Base-by-base conservation (phyloP, 2,113 vertebrate genomes). In the Petromus typicus region DNA sequence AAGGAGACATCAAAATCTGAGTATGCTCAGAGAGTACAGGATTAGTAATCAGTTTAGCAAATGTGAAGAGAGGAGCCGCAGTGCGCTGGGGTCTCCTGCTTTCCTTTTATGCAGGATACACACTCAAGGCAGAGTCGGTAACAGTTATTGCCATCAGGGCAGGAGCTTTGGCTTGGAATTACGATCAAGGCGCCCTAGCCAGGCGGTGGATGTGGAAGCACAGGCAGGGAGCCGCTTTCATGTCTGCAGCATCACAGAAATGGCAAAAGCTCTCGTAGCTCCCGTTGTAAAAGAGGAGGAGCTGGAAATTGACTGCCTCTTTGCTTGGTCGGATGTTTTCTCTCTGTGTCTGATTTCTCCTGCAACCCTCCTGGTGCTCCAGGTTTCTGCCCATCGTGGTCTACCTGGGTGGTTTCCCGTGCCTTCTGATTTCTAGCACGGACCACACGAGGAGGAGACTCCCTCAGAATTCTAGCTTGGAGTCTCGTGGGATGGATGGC, bases 81-180 rank as follows among this genome's bases (percentile, higher is more conserved):
- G 64, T 10, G n/a, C 40, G 30, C 25, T 27, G 7, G 10, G 3
- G n/a, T 37, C 22, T 6, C 5, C 0, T 4, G 4, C 20, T 22
- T 27, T 71, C 23, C 0, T n/a, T n/a, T 37, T 40, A 11, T 18
- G 32, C 30, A 22, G 7, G 30, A 75, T 27, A 61, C 14, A 2
- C 8, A 7, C 34, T 7, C 0, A 4, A 32, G 34, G 63, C 40
- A 32, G 0, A 34, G 9, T 40, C 11, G 0, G 37, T 1, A 18
- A 23, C 25, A 25, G 37, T 37, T 10, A 57, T 1, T 37, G 51
- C 54, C 8, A 4, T 8, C 67, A 32, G 3, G 3, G 1, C 0
- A 7, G 1, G 34, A 61, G 81, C 11, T 20, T 3, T 1, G 2
- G 22, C 37, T 73, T 32, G 12, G n/a, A 59, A 17, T 73, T 30